Percentiles rank a stretch among this genome's conserved stretches.
Evolutionary conservation across 2,797 vertebrate species (phyloP).

Genomic region (Knipowitschia caucasica): DNA sequence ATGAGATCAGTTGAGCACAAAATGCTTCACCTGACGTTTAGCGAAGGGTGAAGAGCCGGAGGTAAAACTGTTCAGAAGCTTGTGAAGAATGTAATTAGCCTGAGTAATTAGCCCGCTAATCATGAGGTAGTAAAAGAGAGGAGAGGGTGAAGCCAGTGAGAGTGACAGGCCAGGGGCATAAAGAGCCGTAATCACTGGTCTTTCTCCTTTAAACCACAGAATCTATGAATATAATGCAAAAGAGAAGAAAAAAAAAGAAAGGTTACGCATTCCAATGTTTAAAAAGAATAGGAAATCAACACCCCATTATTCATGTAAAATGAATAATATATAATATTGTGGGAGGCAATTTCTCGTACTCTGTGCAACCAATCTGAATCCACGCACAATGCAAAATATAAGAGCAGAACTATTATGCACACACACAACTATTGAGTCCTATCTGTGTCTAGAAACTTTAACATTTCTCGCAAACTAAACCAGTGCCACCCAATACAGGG

Average conservation of each 20-base stretch:
- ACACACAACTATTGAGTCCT: no score
- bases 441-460: no score
- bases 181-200: slow-evolving; percentile 7
- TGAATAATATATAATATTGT: neutral
- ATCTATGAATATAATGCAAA: slow-evolving; percentile 2
- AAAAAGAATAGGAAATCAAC: neutral
- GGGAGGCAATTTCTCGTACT: neutral
- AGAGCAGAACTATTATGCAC: no score
- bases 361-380: neutral
- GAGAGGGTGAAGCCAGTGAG: slow-evolving; percentile 18
- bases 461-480: no score
- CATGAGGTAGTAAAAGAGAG: slow-evolving; percentile 54
- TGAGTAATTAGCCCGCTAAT: slow-evolving; percentile 66
- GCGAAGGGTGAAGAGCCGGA: neutral
- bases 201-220: slow-evolving; percentile 4
- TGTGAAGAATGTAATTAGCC: slow-evolving; percentile 64
- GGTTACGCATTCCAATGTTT: slow-evolving; percentile 2
- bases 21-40: slow-evolving; percentile 50
- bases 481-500: no score
- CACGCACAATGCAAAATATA: no score
- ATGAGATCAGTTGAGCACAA: slow-evolving; percentile 16
- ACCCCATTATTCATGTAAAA: neutral
- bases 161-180: slow-evolving; percentile 3
- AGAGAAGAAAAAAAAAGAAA: neutral
- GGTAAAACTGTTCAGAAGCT: slow-evolving; percentile 18